These are phyloP conservation scores for Brachionus manjavacas DNA, from an alignment of 1,140 invertebrate species.

Conservation along the genomic window DNA sequence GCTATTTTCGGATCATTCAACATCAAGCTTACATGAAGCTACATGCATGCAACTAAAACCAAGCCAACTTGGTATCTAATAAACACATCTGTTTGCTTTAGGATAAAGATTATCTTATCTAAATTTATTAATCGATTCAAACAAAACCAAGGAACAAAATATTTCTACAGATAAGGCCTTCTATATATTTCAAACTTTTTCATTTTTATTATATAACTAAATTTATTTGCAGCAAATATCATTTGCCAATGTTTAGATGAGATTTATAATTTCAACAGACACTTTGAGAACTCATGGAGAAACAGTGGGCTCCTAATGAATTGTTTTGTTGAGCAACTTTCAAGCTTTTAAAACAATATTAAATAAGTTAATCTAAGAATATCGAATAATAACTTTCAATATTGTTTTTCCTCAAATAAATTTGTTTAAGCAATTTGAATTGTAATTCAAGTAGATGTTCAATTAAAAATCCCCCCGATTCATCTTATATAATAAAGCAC, in stretches of 20 bases:
- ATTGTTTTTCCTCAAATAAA: neutral
- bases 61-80: constrained; percentile 20
- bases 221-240: constrained; percentile 29
- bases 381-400: constrained; percentile 1
- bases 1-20: neutral
- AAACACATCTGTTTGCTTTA: constrained; percentile 33
- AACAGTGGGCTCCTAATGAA: constrained; percentile 10
- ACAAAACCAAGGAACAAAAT: neutral
- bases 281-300: neutral
- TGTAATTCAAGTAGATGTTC: constrained; percentile 5
- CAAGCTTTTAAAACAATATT: constrained; percentile 9
- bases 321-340: neutral
- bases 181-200: neutral
- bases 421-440: constrained; percentile 6
- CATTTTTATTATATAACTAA: constrained; percentile 2
- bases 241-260: neutral
- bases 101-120: constrained; percentile 35
- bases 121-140: constrained; percentile 10
- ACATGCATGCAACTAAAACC: neutral
- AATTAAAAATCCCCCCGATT: neutral
- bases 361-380: neutral
- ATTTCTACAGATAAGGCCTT: neutral
- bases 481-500: neutral
- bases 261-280: constrained; percentile 23
- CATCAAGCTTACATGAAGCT: neutral